Evolutionary conservation across 2,888 invertebrate genomes (phyloP).

Genomic region (Caenorhabditis sp.): DNA sequence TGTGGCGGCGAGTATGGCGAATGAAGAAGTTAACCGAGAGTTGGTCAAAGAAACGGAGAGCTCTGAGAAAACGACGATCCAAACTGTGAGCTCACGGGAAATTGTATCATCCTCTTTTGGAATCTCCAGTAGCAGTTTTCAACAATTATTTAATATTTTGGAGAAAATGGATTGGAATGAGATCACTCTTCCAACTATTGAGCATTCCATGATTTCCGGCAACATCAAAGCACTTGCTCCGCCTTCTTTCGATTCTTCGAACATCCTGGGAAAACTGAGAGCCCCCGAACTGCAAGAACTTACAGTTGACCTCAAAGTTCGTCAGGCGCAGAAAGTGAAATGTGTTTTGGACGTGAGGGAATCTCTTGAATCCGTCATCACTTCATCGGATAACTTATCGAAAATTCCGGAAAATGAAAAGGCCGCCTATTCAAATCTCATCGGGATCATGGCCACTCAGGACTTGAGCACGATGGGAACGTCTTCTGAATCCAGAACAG

Average conservation of each 20-base stretch:
- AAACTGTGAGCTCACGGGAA: slow-evolving; percentile 17
- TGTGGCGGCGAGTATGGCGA: slow-evolving; percentile 13
- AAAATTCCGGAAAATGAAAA: slow-evolving; percentile 29
- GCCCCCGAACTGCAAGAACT: slow-evolving; percentile 24
- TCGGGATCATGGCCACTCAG: slow-evolving; percentile 27
- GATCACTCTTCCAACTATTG: slow-evolving; percentile 11
- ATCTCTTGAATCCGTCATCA: slow-evolving; percentile 17
- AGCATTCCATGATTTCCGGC: slow-evolving; percentile 21
- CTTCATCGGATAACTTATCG: not conserved
- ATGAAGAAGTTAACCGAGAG: slow-evolving; percentile 11
- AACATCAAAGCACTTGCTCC: slow-evolving; percentile 36
- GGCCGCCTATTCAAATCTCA: slow-evolving; percentile 21
- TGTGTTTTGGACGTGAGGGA: slow-evolving; percentile 26
- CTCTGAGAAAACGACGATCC: slow-evolving; percentile 1
- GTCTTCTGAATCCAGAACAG: slow-evolving; percentile 11
- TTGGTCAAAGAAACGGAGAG: slow-evolving; percentile 11
- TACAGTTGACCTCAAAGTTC: slow-evolving; percentile 13
- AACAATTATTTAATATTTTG: slow-evolving; percentile 31
- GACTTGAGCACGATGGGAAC: slow-evolving; percentile 30
- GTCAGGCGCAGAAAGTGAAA: slow-evolving; percentile 9
- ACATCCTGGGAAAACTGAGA: slow-evolving; percentile 38
- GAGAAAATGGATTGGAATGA: slow-evolving; percentile 46
- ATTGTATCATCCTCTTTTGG: slow-evolving; percentile 16
- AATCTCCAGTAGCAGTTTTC: slow-evolving; percentile 8
- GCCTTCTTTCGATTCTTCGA: slow-evolving; percentile 12